Evolutionary conservation across 2,113 vertebrate species (phyloP), one percentile per base, ranked within the genome.

Genomic region (Podiceps cristatus): DNA sequence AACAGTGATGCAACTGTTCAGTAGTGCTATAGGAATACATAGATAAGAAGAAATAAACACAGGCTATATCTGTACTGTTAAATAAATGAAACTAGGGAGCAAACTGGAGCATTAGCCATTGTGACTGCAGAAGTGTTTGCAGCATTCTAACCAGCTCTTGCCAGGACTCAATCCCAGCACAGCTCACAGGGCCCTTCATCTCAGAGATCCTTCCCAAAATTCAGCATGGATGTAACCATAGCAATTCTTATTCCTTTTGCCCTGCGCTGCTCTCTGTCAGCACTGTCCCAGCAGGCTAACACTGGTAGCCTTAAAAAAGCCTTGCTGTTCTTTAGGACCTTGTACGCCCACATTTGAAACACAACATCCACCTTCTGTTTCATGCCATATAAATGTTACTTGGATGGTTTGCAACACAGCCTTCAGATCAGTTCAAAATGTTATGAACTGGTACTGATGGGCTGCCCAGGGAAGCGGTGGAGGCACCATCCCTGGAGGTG

Each of bases 121-220:
- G 0, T 2, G 8, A 66, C 18, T 42, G 52, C 19, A 50, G 74
- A 59, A 94, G 12, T 0, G 0, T 82, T 55, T 56, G n/a, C 37
- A 69, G 71, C 53, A 90, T 79, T 80, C 49, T 59, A 71, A 81
- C 16, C 37, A 88, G 35, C 13, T 62, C 59, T 69, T 13, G 3
- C 29, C 11, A 86, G 29, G 16, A 53, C 11, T 28, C 59, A 86
- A 6, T 17, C 33, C 17, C 52, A 86, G 59, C 2, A 9, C 29
- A 60, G 31, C 22, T 90, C 24, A 35, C 17, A 35, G 17, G 8
- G 5, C 0, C 2, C 4, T 11, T 66, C 27, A 3, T 16, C 7
- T 35, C 71, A 88, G 19, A 35, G 31, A 42, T 14, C 9, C 16
- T 45, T 80, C 37, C 50, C 45, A 58, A 90, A 94, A 62, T 53